Evolutionary conservation across 2,113 vertebrate species (phyloP).

Genomic region (Anser cygnoides): DNA sequence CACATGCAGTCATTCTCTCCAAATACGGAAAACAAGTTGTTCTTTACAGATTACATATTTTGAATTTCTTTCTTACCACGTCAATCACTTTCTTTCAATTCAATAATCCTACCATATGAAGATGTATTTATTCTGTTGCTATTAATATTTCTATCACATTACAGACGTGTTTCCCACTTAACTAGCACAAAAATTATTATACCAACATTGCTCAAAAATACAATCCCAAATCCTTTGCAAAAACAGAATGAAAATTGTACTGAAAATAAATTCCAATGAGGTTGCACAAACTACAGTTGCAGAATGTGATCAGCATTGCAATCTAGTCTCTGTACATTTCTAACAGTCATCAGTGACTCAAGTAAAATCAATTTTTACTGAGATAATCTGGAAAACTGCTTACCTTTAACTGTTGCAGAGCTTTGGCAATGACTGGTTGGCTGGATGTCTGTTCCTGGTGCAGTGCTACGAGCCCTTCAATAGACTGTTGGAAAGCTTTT

Average conservation of each 20-base stretch:
- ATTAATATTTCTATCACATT: not conserved
- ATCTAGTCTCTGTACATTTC: not conserved
- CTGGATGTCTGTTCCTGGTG: conserved; percentile 95
- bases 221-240: not conserved
- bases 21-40: not conserved
- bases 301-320: not conserved
- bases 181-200: not conserved
- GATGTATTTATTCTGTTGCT: not conserved
- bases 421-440: conserved; percentile 90
- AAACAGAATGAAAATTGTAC: not conserved
- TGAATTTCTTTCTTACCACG: not conserved
- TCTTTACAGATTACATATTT: not conserved
- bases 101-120: not conserved
- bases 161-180: not conserved
- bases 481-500: conserved; percentile 92
- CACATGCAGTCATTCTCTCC: not conserved
- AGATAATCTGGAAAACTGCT: not conserved
- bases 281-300: not conserved
- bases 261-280: not conserved
- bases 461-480: conserved; percentile 87
- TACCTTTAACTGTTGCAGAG: conserved; percentile 96
- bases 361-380: not conserved
- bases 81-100: not conserved
- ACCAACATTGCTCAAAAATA: not conserved
- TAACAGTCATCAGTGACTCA: not conserved